Percentiles rank a stretch among this genome's conserved stretches.
These are phyloP conservation scores for Adela reaumurella DNA, from an alignment of 2,888 invertebrate species.

Conservation along the genomic window DNA sequence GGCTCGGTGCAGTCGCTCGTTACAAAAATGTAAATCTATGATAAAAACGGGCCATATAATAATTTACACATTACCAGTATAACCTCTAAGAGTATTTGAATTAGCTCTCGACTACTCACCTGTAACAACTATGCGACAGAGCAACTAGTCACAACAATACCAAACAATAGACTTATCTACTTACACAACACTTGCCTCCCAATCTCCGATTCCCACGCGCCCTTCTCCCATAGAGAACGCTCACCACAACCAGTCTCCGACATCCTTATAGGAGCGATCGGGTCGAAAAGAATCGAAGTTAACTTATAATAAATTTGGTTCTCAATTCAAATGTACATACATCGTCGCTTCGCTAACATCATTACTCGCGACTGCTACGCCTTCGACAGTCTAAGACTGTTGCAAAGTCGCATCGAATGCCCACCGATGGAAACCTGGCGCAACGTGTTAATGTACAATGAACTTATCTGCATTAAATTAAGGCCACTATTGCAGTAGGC, in stretches of 20 bases:
- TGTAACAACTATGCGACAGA: background rate
- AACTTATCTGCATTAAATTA: background rate
- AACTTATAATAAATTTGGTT: background rate
- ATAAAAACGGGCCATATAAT: background rate
- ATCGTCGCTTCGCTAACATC: background rate
- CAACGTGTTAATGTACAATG: no score
- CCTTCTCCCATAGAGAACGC: no score
- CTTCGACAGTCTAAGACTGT: no score
- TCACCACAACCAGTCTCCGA: no score
- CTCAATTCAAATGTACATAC: background rate
- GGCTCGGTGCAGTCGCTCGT: background rate
- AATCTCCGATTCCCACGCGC: no score
- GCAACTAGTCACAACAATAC: background rate
- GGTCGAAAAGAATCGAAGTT: no score
- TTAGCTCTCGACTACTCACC: background rate
- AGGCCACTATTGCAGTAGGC: background rate
- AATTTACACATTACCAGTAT: background rate
- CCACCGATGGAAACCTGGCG: no score
- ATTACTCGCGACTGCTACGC: background rate
- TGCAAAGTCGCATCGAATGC: no score
- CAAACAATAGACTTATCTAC: background rate
- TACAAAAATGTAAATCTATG: background rate
- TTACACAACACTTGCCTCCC: background rate
- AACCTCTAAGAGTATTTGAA: background rate
- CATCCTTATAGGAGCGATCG: no score